phyloP scores from a whole-genome alignment of 2,113 vertebrate species.

The Menidia beryllina region DNA sequence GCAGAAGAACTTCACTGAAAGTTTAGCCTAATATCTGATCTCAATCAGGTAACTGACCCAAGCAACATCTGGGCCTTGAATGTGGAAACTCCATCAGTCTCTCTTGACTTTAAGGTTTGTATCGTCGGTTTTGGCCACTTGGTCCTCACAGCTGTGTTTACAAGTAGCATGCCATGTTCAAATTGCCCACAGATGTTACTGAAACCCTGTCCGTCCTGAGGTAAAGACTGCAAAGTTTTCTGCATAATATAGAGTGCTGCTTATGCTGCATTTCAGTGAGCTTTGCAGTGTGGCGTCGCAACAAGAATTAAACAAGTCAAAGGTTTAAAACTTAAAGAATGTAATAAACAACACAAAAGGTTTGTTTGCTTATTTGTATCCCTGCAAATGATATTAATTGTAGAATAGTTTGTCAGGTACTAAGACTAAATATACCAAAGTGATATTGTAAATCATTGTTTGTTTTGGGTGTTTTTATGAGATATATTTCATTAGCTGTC shows the following conservation, averaged over 20 bases:
- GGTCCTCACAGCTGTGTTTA: constrained; percentile 73
- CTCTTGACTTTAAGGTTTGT: constrained; percentile 39
- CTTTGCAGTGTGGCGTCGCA: neutral
- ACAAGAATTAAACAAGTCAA: neutral
- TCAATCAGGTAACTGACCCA: constrained; percentile 11
- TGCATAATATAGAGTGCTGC: neutral
- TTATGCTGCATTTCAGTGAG: constrained; percentile 16
- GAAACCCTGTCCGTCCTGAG: constrained; percentile 27
- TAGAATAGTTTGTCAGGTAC: no score
- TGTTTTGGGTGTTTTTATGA: no score
- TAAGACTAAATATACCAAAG: no score
- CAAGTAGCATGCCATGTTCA: constrained; percentile 44
- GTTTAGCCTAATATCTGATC: neutral
- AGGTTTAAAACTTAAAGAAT: neutral
- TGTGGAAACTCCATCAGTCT: constrained; percentile 45
- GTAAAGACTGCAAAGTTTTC: constrained; percentile 22
- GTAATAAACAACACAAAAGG: neutral
- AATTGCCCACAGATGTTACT: constrained; percentile 73
- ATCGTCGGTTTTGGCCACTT: constrained; percentile 47
- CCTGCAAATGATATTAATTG: no score
- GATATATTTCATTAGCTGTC: no score
- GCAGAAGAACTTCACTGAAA: neutral
- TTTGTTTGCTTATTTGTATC: neutral
- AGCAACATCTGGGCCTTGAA: constrained; percentile 53
- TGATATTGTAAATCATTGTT: no score